Base-by-base conservation (phyloP, 2,888 invertebrate species). In the Bedellia somnulentella region DNA sequence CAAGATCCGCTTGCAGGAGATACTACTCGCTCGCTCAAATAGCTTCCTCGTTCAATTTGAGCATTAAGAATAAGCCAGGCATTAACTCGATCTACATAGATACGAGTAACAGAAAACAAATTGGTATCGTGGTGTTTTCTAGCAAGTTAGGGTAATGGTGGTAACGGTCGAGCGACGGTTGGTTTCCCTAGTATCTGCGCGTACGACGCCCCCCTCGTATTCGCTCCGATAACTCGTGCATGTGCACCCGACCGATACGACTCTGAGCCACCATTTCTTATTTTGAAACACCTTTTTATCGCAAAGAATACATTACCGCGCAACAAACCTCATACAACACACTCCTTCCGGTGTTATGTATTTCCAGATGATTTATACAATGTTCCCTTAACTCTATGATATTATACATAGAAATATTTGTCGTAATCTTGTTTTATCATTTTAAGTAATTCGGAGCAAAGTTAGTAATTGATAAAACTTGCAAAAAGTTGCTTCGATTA, bases 151-250 rank as follows among this genome's bases (percentile, higher is more conserved):
- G 71, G 71, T 67, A 70, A 45, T 47, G 11, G 30, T 30, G 18
- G 25, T 10, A 46, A 73, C 73, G 73, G 73, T 73, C 73, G 73
- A 64, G 57, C 53, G 73, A 64, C 73, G 73, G 73, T 75, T 73
- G 37, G 59, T 47, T 63, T 68, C 70, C 71, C 71, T 68, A 59
- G 67, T 73, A 71, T 71, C 68, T 68, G 9, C 10, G 13, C 13
- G 32, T 29, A 30, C 32, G n/a, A 18, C 18, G 67, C 70, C 70
- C 68, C 73, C 67, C 68, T 71, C 62, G 68, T 73, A 68, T 71
- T 71, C 73, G 75, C 73, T 75, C 73, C 73, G 73, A 73, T 75
- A 75, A 75, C 68, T 70, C 68, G 73, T 70, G 61, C 64, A 62
- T 63, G 73, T 68, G 73, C 73, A 75, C 63, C 73, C 70, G 67